A percentile compares a stretch with the other conserved stretches of the same genome.
Evolutionary conservation across 2,797 vertebrate species (phyloP).

Genomic region (Bovichtus variegatus): DNA sequence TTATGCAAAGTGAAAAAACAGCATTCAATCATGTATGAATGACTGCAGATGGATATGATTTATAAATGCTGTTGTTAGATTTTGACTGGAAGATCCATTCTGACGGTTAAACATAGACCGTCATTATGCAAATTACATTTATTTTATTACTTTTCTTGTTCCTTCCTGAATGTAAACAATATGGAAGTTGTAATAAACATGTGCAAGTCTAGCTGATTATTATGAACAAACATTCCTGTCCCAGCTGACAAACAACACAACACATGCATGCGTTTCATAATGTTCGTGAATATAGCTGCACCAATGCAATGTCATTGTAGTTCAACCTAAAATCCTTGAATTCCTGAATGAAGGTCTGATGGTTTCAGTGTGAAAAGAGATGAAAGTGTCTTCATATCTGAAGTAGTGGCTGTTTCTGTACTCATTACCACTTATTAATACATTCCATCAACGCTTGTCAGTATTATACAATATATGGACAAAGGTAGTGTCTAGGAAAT

Average conservation of each 20-base stretch:
- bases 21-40: slow-evolving; percentile 8
- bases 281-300: not conserved
- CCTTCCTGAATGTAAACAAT: slow-evolving; percentile 30
- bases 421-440: slow-evolving; percentile 5
- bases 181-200: slow-evolving; percentile 26
- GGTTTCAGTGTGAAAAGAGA: not conserved
- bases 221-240: not conserved
- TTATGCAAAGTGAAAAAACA: slow-evolving; percentile 45
- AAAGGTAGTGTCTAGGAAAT: not conserved
- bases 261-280: not conserved
- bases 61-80: slow-evolving; percentile 30
- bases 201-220: slow-evolving; percentile 6
- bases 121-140: slow-evolving; percentile 36
- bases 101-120: slow-evolving; percentile 12
- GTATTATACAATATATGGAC: not conserved
- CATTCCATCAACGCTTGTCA: not conserved
- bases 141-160: slow-evolving; percentile 42
- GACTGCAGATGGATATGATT: slow-evolving; percentile 7
- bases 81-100: slow-evolving; percentile 6
- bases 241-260: not conserved
- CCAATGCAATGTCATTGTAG: not conserved
- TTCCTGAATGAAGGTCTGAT: not conserved
- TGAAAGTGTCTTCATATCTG: too few relatives aligned
- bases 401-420: not conserved
- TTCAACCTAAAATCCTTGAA: not conserved